Conservation (phyloP, 2,888 invertebrate species). For the Oegoconia quadripuncta region DNA sequence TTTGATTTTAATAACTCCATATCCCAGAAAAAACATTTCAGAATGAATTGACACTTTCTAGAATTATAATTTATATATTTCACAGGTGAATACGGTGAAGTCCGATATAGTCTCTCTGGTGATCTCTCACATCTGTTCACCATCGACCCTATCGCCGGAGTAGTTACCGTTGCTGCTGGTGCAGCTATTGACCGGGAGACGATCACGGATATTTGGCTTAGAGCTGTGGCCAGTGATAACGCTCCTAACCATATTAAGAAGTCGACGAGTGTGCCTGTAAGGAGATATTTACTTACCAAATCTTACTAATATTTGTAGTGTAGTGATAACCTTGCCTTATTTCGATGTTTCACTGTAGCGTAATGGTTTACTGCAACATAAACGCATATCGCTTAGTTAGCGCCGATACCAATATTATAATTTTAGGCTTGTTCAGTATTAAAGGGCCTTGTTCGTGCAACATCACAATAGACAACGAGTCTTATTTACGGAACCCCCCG, state of each 20-base stretch:
- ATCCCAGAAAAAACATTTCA: too few relatives aligned
- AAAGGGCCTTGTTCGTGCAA: too few relatives aligned
- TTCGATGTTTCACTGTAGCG: too few relatives aligned
- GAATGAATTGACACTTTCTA: neutral
- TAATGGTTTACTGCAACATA: too few relatives aligned
- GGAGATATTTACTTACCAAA: constrained; percentile 27
- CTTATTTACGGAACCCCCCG: too few relatives aligned
- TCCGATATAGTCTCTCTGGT: constrained; percentile 88
- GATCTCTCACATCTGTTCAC: constrained; percentile 86
- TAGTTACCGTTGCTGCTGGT: constrained; percentile 85
- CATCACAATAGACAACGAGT: too few relatives aligned
- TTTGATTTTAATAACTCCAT: too few relatives aligned
- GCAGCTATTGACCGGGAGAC: constrained; percentile 89
- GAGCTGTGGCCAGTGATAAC: constrained; percentile 89
- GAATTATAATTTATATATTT: constrained; percentile 3
- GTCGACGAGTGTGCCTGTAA: constrained; percentile 86
- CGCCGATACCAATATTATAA: too few relatives aligned
- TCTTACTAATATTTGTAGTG: too few relatives aligned
- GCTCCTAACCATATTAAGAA: constrained; percentile 84
- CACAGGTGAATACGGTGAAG: constrained; percentile 84
- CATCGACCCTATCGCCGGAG: constrained; percentile 85
- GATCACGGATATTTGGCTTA: constrained; percentile 83
- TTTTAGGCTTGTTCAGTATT: too few relatives aligned
- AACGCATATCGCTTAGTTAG: too few relatives aligned
- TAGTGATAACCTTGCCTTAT: too few relatives aligned